A percentile compares a stretch with the other conserved stretches of the same genome.
These are phyloP conservation scores for Cataglyphis cursor DNA, from an alignment of 2,888 invertebrate genomes.

Conservation along the genomic window DNA sequence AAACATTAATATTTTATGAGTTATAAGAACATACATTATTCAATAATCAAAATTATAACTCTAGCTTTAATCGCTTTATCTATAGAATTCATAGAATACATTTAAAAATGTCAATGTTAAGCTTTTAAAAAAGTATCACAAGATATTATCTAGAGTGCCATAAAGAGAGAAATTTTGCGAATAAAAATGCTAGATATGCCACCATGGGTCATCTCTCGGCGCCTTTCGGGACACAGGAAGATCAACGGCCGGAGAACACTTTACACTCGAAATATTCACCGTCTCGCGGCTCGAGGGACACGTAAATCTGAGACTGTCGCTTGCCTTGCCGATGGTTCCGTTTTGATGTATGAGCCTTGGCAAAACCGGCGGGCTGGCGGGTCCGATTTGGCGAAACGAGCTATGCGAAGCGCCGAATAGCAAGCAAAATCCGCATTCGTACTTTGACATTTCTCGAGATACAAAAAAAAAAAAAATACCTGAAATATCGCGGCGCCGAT, in stretches of 20 bases:
- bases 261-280: conserved; percentile 68
- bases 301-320: conserved; percentile 65
- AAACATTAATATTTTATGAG: background rate
- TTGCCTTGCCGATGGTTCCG: conserved; percentile 61
- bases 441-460: conserved; percentile 24
- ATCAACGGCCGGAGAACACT: conserved; percentile 67
- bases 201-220: background rate
- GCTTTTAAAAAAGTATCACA: background rate
- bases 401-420: conserved; percentile 57
- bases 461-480: background rate
- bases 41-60: background rate
- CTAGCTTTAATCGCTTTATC: background rate
- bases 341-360: conserved; percentile 57
- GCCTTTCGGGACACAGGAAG: conserved; percentile 13
- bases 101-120: background rate
- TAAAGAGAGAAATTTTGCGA: background rate
- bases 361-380: conserved; percentile 58
- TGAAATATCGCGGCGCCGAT: background rate
- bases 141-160: background rate
- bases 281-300: conserved; percentile 64
- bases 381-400: conserved; percentile 62
- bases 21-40: background rate
- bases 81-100: background rate
- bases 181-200: background rate
- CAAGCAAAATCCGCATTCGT: background rate